Percentiles rank a stretch among this genome's conserved stretches.
Conservation (phyloP, 2,888 invertebrate genomes). For the Piscicola geometra region DNA sequence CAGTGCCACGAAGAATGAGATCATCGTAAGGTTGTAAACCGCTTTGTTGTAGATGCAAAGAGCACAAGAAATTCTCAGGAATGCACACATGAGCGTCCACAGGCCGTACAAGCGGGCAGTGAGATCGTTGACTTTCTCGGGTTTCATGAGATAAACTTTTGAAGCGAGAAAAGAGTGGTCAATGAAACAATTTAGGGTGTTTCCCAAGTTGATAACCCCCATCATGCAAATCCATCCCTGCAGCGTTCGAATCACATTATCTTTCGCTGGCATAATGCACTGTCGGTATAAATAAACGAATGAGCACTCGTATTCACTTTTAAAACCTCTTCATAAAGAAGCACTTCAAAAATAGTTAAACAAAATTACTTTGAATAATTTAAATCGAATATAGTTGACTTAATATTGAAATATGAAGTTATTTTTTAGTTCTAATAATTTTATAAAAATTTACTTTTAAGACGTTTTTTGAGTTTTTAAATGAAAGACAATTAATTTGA, state of each 20-base stretch:
- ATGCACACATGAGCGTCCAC: slow-evolving; percentile 47
- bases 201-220: slow-evolving; percentile 49
- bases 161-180: slow-evolving; percentile 45
- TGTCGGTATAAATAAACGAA: too few species aligned
- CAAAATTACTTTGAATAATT: too few species aligned
- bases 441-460: too few species aligned
- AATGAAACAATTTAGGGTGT: slow-evolving; percentile 48
- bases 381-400: too few species aligned
- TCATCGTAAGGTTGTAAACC: slow-evolving; percentile 47
- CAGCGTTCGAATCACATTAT: slow-evolving; percentile 41
- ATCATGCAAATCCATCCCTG: slow-evolving; percentile 50
- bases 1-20: slow-evolving; percentile 47
- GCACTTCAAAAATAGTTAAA: too few species aligned
- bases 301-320: too few species aligned
- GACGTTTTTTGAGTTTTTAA: too few species aligned
- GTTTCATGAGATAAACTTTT: slow-evolving; percentile 46
- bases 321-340: too few species aligned
- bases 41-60: slow-evolving; percentile 47
- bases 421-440: too few species aligned
- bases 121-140: slow-evolving; percentile 45
- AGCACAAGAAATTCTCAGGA: slow-evolving; percentile 47
- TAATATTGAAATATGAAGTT: too few species aligned
- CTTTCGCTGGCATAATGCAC: slow-evolving; percentile 26
- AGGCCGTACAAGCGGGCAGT: slow-evolving; percentile 48
- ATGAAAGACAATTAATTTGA: too few species aligned